A percentile compares a stretch with the other conserved stretches of the same genome.
These are phyloP conservation scores for Nephrotoma appendiculata DNA, from an alignment of 2,888 invertebrate species.

Conservation along the genomic window DNA sequence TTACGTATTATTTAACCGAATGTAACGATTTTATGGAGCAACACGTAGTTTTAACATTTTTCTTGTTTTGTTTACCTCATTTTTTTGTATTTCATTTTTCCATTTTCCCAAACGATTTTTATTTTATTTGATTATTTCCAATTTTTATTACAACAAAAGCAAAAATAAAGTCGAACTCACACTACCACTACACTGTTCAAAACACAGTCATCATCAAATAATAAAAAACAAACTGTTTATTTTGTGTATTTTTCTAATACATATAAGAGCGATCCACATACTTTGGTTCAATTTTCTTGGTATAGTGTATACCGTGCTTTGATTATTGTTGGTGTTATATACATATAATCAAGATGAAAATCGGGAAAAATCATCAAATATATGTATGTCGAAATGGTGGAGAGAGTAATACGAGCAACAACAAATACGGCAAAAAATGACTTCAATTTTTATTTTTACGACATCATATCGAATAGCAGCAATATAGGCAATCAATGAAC, in stretches of 20 bases:
- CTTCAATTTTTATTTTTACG: background rate
- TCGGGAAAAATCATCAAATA: background rate
- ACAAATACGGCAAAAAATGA: background rate
- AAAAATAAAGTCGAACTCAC: background rate
- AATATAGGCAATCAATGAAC: slow-evolving; percentile 5
- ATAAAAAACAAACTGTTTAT: background rate
- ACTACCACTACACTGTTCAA: background rate
- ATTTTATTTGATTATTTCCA: background rate
- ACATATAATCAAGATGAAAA: background rate
- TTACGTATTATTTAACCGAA: background rate
- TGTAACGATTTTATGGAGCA: background rate
- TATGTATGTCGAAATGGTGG: background rate
- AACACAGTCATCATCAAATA: background rate
- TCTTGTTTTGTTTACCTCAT: background rate
- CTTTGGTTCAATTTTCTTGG: background rate
- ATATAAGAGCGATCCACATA: background rate
- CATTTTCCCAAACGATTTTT: background rate
- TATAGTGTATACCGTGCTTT: background rate
- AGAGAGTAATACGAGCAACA: background rate
- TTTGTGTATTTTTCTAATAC: background rate
- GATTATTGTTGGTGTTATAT: background rate
- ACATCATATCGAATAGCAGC: slow-evolving; percentile 2
- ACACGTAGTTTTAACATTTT: slow-evolving; percentile 4
- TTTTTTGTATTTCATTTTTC: background rate
- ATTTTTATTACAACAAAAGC: background rate